These are phyloP conservation scores for Epinotia ramella DNA, from an alignment of 2,888 invertebrate species.

Conservation along the genomic window DNA sequence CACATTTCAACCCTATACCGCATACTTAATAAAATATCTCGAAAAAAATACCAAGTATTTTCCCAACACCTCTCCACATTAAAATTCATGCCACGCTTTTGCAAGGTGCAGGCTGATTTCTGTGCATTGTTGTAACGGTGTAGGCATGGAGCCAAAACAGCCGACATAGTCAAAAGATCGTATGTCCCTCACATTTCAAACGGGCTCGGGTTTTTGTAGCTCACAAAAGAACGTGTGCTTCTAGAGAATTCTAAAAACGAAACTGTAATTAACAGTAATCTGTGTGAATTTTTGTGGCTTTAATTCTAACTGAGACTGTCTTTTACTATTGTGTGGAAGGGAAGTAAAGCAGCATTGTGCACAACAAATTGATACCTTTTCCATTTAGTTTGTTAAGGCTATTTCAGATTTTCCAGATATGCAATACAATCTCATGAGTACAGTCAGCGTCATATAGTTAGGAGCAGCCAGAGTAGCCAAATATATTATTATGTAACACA, in stretches of 20 bases:
- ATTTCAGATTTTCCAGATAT: background rate
- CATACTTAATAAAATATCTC: slow-evolving; percentile 4
- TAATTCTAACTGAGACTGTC: slow-evolving; percentile 51
- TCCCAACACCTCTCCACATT: slow-evolving; percentile 45
- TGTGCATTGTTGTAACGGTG: slow-evolving; percentile 53
- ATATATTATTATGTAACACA: no score
- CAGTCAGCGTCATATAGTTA: no score
- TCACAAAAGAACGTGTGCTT: slow-evolving; percentile 12
- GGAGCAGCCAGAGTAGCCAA: no score
- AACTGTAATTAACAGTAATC: slow-evolving; percentile 54
- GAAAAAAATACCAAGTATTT: slow-evolving; percentile 17
- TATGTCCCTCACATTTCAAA: background rate
- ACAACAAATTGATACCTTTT: slow-evolving; percentile 9
- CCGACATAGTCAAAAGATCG: background rate
- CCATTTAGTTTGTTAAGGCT: slow-evolving; percentile 5
- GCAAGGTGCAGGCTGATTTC: slow-evolving; percentile 56
- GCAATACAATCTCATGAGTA: background rate
- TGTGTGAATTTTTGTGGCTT: slow-evolving; percentile 51
- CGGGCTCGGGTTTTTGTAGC: background rate
- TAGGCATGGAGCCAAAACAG: slow-evolving; percentile 49
- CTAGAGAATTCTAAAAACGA: slow-evolving; percentile 38
- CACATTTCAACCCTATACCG: background rate
- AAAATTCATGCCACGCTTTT: slow-evolving; percentile 53
- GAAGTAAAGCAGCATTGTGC: slow-evolving; percentile 17
- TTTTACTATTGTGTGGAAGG: slow-evolving; percentile 41